Percentiles rank a stretch among this genome's conserved stretches.
These are phyloP conservation scores for Gryllus bimaculatus DNA, from an alignment of 1,140 invertebrate species.

Conservation along the genomic window DNA sequence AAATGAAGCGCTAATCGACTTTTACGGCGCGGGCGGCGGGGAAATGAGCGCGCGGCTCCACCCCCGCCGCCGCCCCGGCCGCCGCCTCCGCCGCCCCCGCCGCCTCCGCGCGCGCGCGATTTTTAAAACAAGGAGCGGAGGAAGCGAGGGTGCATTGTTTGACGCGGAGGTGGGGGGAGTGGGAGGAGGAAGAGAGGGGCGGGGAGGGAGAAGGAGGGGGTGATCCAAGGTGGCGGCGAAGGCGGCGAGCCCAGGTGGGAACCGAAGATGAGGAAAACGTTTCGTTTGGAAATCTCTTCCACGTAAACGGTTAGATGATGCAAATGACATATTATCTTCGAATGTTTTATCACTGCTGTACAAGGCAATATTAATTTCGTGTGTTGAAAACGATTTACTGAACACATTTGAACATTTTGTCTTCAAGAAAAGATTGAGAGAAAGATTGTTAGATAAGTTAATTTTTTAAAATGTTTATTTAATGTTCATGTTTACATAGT, in stretches of 20 bases:
- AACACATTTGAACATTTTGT: no score
- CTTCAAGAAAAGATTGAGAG: no score
- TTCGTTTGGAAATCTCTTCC: not conserved
- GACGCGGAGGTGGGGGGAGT: not conserved
- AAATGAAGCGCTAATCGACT: slow-evolving; percentile 22
- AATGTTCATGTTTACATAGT: no score
- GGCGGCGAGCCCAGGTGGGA: not conserved
- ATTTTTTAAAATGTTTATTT: no score
- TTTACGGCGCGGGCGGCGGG: slow-evolving; percentile 14
- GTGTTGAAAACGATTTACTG: no score
- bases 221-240: not conserved
- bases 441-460: no score
- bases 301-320: no score
- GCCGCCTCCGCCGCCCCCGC: no score
- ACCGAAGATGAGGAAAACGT: not conserved
- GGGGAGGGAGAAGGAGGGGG: not conserved
- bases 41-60: not conserved
- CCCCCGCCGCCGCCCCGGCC: no score
- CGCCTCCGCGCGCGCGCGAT: not conserved
- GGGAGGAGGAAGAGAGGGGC: not conserved
- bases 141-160: not conserved
- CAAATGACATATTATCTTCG: no score
- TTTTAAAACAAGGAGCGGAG: not conserved
- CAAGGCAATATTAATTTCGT: no score
- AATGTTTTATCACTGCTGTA: no score